Evolutionary conservation across 2,113 vertebrate genomes (phyloP).

Genomic region (Cygnus atratus): DNA sequence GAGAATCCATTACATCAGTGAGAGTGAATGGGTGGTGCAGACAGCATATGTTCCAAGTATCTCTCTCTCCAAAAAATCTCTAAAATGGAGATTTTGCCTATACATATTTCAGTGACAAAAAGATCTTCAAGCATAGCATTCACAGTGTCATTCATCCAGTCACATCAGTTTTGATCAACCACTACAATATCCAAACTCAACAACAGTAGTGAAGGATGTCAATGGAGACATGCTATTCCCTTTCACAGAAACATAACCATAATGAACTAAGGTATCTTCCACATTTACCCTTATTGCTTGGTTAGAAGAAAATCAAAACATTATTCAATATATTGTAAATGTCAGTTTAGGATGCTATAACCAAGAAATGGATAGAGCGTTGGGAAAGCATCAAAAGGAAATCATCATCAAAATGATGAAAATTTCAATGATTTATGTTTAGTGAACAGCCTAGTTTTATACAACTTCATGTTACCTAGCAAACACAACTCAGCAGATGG

Average conservation of each 20-base stretch:
- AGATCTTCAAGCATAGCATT: not conserved
- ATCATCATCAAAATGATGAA: not conserved
- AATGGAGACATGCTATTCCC: not conserved
- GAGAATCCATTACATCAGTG: not conserved
- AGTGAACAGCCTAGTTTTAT: not conserved
- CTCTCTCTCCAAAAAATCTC: not conserved
- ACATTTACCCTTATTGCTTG: not conserved
- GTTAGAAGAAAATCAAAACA: not conserved
- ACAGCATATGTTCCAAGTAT: not conserved
- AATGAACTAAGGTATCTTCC: not conserved
- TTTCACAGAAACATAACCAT: not conserved
- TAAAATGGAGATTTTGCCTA: not conserved
- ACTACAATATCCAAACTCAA: not conserved
- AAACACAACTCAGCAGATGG: constrained; percentile 49
- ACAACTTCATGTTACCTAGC: constrained; percentile 46
- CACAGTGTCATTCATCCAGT: fast-evolving
- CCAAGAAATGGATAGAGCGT: not conserved
- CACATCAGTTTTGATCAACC: not conserved
- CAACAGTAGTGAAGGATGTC: not conserved
- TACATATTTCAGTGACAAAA: not conserved
- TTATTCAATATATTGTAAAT: not conserved
- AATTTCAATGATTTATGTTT: not conserved
- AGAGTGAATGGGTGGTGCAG: not conserved
- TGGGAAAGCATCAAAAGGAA: not conserved
- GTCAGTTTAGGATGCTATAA: not conserved